Conservation (phyloP, 92 coral and sea anemone species). For the Umimayanthus kanabou region DNA sequence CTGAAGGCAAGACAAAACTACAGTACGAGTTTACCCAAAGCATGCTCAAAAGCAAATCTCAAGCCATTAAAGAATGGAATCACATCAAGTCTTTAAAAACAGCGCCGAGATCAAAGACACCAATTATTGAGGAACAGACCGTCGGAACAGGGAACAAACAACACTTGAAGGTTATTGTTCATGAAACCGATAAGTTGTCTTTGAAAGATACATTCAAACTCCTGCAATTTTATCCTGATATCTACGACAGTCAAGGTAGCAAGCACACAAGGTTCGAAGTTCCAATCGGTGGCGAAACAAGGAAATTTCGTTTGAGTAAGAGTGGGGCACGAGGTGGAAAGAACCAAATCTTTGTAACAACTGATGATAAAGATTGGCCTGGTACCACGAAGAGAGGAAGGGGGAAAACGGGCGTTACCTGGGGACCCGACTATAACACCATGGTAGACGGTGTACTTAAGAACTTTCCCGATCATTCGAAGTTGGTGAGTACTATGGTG, state of each 20-base stretch:
- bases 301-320: slow-evolving; percentile 32
- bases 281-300: slow-evolving; percentile 47
- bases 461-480: neutral
- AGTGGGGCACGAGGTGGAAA: neutral
- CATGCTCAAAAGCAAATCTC: slow-evolving; percentile 5
- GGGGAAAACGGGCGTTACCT: neutral
- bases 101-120: too few relatives aligned
- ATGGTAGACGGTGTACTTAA: slow-evolving; percentile 23
- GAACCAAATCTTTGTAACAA: slow-evolving; percentile 35
- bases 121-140: too few relatives aligned
- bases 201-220: slow-evolving; percentile 35
- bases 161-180: slow-evolving; percentile 5
- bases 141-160: neutral
- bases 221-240: slow-evolving; percentile 32
- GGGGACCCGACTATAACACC: slow-evolving; percentile 40
- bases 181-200: slow-evolving; percentile 18
- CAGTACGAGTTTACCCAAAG: slow-evolving; percentile 49
- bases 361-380: slow-evolving; percentile 39
- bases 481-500: slow-evolving; percentile 25
- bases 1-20: slow-evolving; percentile 8
- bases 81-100: neutral
- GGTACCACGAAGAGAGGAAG: slow-evolving; percentile 10
- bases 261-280: slow-evolving; percentile 30
- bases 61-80: slow-evolving; percentile 31
- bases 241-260: neutral